Base-by-base conservation (phyloP, 2,113 vertebrate species). In the Sigmodon hispidus region DNA sequence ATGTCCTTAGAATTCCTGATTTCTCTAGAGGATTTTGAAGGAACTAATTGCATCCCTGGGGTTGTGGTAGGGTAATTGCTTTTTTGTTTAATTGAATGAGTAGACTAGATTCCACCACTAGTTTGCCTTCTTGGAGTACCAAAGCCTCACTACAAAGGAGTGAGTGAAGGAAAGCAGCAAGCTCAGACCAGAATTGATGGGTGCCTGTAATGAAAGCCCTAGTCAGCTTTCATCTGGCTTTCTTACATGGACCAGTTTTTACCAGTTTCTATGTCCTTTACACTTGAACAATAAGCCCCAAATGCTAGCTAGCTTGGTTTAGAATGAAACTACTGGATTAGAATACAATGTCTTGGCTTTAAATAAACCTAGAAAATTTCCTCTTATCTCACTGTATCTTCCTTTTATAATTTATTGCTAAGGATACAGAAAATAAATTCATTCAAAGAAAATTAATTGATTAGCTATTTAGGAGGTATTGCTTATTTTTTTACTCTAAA, bases 31-130 rank as follows among this genome's bases (percentile, higher is more conserved):
- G 40, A 87, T 91, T 97, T 97, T 93, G 96, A 94, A 97, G 87
- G 63, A 70, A 43, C 90, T 95, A 96, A 96, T 95, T 96, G 76
- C 90, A 92, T 69, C 83, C 57, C 94, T 48, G 83, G 81, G 43
- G 36, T 31, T 36, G 65, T 5, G 6, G 67, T 81, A 57, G 87
- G 79, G 87, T 91, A 96, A 95, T 91, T 96, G 95, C 89, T 87
- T 95, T 15, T 0, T 73, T 67, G 91, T 95, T 93, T 96, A 97
- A 97, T 88, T 96, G 96, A 96, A 96, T 96, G 93, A 95, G 89
- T 72, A 97, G 91, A 97, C 96, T 85, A 93, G 91, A 84, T 97
- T 96, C 90, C 59, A 52, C 93, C 17, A 4, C 69, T 89, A 50
- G 73, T 91, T 80, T 91, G 77, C 96, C 85, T 92, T 76, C 63